Conservation (phyloP, 2,888 invertebrate genomes). For the Lepidochrysops patricia region DNA sequence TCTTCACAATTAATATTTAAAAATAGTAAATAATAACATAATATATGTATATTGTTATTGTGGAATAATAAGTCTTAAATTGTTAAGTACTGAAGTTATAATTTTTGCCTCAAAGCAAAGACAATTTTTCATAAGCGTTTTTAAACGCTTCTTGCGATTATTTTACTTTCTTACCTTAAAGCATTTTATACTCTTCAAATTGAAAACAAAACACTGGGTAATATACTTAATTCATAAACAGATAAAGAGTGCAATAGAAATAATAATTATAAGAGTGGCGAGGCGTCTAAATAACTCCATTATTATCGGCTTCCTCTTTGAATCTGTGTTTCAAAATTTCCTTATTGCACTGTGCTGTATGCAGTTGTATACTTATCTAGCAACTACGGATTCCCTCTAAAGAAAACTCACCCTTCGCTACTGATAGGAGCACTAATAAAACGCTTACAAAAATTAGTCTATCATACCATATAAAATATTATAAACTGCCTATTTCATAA, state of each 20-base stretch:
- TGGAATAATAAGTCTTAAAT: not conserved
- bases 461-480: not conserved
- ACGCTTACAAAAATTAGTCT: not conserved
- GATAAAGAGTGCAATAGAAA: not conserved
- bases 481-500: not conserved
- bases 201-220: not conserved
- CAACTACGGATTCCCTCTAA: no score
- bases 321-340: no score
- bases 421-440: not conserved
- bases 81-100: not conserved
- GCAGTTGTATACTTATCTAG: no score
- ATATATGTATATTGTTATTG: not conserved
- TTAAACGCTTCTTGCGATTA: not conserved
- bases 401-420: no score
- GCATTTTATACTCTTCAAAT: not conserved
- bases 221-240: not conserved
- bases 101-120: not conserved
- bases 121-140: not conserved
- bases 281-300: no score
- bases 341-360: no score
- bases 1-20: not conserved
- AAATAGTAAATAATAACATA: not conserved
- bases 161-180: not conserved
- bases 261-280: no score
- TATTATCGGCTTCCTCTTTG: no score